phyloP scores from a whole-genome alignment of 2,113 vertebrate genomes.

The Mionectes macconnelli region DNA sequence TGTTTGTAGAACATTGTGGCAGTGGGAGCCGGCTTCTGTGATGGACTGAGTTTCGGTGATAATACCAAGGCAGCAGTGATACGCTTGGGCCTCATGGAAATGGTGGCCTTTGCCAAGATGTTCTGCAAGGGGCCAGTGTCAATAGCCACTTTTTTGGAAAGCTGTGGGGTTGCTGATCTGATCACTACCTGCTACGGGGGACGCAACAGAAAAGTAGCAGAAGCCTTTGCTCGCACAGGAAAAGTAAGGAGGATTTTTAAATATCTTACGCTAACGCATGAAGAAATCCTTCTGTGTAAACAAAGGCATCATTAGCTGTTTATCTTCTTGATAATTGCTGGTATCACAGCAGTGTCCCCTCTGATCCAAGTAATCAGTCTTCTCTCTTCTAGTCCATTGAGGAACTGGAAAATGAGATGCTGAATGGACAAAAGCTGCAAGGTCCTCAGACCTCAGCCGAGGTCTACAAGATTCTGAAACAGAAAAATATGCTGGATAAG shows the following conservation, averaged over 20 bases:
- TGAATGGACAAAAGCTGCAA: constrained; percentile 91
- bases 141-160: constrained; percentile 84
- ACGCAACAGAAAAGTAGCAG: constrained; percentile 84
- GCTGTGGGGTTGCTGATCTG: constrained; percentile 86
- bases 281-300: not conserved
- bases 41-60: constrained; percentile 80
- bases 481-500: constrained; percentile 65
- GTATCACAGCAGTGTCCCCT: not conserved
- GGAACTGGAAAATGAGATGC: constrained; percentile 85
- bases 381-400: constrained; percentile 76
- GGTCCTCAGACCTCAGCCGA: constrained; percentile 81
- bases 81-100: constrained; percentile 88
- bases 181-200: constrained; percentile 90
- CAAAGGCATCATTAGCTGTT: not conserved
- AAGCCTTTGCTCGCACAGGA: constrained; percentile 80
- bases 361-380: not conserved
- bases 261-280: fast-evolving
- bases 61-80: constrained; percentile 91
- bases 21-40: constrained; percentile 86
- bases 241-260: constrained; percentile 73
- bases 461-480: constrained; percentile 74
- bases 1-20: constrained; percentile 82
- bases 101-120: constrained; percentile 84
- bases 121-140: constrained; percentile 78
- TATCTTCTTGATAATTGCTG: not conserved